These are phyloP conservation scores for Thalpophila matura DNA, from an alignment of 2,888 invertebrate genomes.

Conservation along the genomic window DNA sequence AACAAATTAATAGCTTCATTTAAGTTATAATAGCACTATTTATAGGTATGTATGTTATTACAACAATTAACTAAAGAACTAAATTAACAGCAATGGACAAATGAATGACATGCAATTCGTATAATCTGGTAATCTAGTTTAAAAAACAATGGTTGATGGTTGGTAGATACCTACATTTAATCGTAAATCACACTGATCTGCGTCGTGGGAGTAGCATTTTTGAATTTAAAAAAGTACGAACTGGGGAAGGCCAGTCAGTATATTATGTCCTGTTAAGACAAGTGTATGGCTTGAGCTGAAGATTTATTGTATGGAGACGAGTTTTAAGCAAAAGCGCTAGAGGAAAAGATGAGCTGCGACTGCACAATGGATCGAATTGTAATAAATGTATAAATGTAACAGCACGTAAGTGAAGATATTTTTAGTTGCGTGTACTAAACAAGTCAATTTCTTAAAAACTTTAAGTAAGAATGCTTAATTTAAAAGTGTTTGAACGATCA, in stretches of 20 bases:
- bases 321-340: constrained; percentile 22
- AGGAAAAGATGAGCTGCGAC: constrained; percentile 4
- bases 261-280: constrained; percentile 49
- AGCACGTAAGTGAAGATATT: no score
- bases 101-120: background rate
- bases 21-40: background rate
- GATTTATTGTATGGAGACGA: constrained; percentile 39
- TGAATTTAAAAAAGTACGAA: constrained; percentile 51
- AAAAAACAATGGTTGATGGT: no score
- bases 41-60: no score
- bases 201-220: constrained; percentile 40
- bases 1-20: background rate
- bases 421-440: no score
- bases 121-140: no score
- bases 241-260: constrained; percentile 27
- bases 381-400: no score
- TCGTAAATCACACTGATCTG: constrained; percentile 34
- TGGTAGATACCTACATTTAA: constrained; percentile 15
- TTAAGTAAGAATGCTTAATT: no score
- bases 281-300: constrained; percentile 48
- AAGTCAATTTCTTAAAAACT: no score
- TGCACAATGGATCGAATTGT: background rate
- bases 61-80: background rate
- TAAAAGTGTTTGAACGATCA: no score
- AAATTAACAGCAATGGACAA: background rate